A percentile compares a stretch with the other conserved stretches of the same genome.
Conservation (phyloP, 2,113 vertebrate species). For the Macroglossus sobrinus region DNA sequence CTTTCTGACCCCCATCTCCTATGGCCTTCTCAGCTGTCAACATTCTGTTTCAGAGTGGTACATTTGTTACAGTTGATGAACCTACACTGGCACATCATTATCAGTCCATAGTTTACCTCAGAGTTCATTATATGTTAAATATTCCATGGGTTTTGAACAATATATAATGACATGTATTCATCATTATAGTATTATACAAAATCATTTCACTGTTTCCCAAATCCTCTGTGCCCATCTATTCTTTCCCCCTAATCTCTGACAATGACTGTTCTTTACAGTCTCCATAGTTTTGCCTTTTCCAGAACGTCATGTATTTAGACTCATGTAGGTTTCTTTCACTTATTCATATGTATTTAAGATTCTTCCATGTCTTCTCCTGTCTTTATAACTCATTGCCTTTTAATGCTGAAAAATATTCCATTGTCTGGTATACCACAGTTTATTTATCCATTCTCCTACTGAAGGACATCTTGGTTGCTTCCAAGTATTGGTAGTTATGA, state of each 20-base stretch:
- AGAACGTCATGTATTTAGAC: neutral
- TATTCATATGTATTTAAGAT: neutral
- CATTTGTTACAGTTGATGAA: neutral
- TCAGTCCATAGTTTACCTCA: neutral
- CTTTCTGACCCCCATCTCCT: too few relatives aligned
- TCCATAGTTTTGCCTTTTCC: neutral
- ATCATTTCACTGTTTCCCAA: neutral
- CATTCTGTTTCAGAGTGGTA: neutral
- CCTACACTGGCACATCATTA: neutral
- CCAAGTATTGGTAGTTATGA: neutral
- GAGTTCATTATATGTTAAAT: neutral
- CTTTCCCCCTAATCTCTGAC: neutral
- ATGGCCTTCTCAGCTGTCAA: neutral
- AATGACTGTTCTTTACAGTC: neutral
- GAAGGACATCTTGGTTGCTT: neutral
- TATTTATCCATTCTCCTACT: neutral
- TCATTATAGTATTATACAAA: neutral
- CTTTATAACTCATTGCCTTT: neutral
- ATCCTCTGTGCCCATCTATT: neutral
- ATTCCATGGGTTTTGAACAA: neutral
- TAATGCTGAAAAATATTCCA: neutral
- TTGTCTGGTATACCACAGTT: neutral
- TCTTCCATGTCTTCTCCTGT: neutral
- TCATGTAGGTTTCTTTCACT: neutral
- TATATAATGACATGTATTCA: neutral